Conservation (phyloP, 1,140 invertebrate genomes). For the Paralvinella palmiformis region DNA sequence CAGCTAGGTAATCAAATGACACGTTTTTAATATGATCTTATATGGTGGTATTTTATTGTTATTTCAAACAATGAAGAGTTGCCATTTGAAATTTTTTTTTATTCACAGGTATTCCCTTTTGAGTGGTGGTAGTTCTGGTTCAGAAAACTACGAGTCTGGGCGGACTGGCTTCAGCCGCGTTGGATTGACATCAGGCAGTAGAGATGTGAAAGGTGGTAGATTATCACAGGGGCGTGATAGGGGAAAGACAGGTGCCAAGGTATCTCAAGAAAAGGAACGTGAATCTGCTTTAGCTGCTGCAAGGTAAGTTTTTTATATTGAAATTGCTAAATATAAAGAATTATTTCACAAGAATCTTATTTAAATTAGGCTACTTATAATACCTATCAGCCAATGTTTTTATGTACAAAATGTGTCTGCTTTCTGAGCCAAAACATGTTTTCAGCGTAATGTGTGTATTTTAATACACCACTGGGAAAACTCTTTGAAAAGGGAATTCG, state of each 20-base stretch:
- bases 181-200: neutral
- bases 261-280: slow-evolving; percentile 36
- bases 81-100: neutral
- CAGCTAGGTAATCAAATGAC: neutral
- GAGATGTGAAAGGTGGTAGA: neutral
- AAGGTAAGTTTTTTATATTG: slow-evolving; percentile 24
- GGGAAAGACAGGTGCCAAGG: slow-evolving; percentile 17
- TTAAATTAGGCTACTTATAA: too few species aligned
- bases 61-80: neutral
- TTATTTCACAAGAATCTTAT: too few species aligned
- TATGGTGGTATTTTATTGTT: neutral
- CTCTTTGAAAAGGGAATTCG: too few species aligned
- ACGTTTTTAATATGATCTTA: neutral
- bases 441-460: too few species aligned
- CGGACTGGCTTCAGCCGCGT: neutral
- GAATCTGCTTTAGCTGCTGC: slow-evolving; percentile 35
- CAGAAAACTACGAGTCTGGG: neutral
- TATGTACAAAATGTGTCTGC: too few species aligned
- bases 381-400: too few species aligned
- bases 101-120: slow-evolving; percentile 34
- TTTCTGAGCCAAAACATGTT: too few species aligned
- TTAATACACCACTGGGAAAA: too few species aligned
- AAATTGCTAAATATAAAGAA: too few species aligned
- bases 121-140: slow-evolving; percentile 10
- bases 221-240: neutral